Percentiles rank a stretch among this genome's conserved stretches.
Evolutionary conservation across 2,113 vertebrate species (phyloP).

Genomic region (Corydoras sp.): DNA sequence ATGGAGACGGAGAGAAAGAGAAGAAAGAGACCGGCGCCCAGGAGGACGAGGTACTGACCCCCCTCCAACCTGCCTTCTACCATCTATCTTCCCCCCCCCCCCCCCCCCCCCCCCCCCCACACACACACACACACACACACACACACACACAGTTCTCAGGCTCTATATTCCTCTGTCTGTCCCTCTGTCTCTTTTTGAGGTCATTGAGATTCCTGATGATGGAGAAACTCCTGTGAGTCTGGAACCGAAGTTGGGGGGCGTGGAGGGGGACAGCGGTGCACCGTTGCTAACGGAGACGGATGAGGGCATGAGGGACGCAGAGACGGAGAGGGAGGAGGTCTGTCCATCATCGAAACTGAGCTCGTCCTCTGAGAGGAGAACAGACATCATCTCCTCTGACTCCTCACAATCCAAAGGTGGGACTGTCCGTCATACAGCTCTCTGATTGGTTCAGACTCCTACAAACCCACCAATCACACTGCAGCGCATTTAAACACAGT

Average conservation of each 20-base stretch:
- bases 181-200: conserved; percentile 46
- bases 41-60: conserved; percentile 42
- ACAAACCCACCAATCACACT: no score
- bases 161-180: background rate
- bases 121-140: no score
- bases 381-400: conserved; percentile 68
- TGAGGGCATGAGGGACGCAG: conserved; percentile 63
- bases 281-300: conserved; percentile 56
- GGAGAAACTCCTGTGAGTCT: conserved; percentile 57
- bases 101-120: no score
- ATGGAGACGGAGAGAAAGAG: conserved; percentile 45
- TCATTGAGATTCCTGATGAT: conserved; percentile 73
- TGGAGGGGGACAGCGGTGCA: conserved; percentile 48
- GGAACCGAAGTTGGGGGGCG: conserved; percentile 69
- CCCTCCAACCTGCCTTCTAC: background rate
- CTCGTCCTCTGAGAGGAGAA: conserved; percentile 48
- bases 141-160: no score
- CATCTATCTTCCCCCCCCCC: no score
- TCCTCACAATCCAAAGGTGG: conserved; percentile 76
- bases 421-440: background rate
- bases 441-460: no score
- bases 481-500: no score
- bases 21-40: conserved; percentile 22
- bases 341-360: conserved; percentile 49
- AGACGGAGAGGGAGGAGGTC: conserved; percentile 62